These are phyloP conservation scores for Triplophysa bombifrons DNA, from an alignment of 2,797 vertebrate genomes.

Conservation along the genomic window DNA sequence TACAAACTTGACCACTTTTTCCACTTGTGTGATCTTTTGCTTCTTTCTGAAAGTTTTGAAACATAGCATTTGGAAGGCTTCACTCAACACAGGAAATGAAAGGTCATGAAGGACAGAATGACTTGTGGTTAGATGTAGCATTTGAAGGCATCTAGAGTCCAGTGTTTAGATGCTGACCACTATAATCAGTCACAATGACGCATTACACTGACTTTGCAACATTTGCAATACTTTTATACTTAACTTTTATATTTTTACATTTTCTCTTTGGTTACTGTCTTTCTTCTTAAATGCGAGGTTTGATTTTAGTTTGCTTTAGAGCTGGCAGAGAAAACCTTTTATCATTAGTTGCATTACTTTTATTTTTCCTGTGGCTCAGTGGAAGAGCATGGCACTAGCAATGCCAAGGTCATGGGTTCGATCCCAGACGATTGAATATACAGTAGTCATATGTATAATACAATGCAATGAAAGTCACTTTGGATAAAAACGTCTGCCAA, in stretches of 20 bases:
- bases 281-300: background rate
- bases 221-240: background rate
- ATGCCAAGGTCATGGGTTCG: no score
- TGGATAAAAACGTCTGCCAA: no score
- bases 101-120: slow-evolving; percentile 73
- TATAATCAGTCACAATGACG: slow-evolving; percentile 32
- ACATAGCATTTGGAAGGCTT: slow-evolving; percentile 79
- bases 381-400: no score
- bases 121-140: slow-evolving; percentile 74
- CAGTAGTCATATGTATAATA: no score
- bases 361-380: no score
- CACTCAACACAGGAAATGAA: slow-evolving; percentile 80
- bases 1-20: slow-evolving; percentile 74
- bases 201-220: background rate
- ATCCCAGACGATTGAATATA: no score
- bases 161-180: slow-evolving; percentile 48
- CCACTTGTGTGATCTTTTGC: slow-evolving; percentile 62
- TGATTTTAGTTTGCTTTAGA: no score
- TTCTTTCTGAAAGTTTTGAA: slow-evolving; percentile 67
- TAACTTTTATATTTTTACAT: background rate
- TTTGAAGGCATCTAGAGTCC: slow-evolving; percentile 65
- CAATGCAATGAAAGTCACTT: no score
- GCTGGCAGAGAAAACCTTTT: no score
- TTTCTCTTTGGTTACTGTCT: background rate
- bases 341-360: no score